These are phyloP conservation scores for Acronicta alni DNA, from an alignment of 2,888 invertebrate genomes.

Conservation along the genomic window DNA sequence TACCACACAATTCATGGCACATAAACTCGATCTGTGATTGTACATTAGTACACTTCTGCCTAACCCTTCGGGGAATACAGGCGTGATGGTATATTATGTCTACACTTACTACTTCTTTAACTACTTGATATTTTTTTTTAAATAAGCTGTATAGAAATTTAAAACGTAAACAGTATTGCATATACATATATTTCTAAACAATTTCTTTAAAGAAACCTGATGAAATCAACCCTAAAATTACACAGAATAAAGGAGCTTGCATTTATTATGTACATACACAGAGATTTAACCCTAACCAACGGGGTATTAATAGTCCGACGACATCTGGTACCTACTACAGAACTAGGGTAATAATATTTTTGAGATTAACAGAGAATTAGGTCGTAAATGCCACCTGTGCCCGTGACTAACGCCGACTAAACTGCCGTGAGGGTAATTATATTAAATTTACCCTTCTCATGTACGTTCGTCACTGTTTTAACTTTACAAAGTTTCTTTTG, in stretches of 20 bases:
- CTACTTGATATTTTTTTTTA: too few relatives aligned
- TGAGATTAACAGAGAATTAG: constrained; percentile 64
- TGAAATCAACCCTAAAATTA: neutral
- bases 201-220: too few relatives aligned
- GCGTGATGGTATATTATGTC: too few relatives aligned
- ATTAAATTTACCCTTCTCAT: constrained; percentile 34
- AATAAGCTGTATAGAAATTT: too few relatives aligned
- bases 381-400: constrained; percentile 67
- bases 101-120: too few relatives aligned
- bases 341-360: constrained; percentile 59
- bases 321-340: constrained; percentile 55
- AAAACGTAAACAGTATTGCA: too few relatives aligned
- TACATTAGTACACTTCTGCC: too few relatives aligned
- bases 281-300: constrained; percentile 17
- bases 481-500: neutral
- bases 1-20: too few relatives aligned
- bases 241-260: neutral
- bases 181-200: too few relatives aligned
- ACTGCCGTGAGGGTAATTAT: constrained; percentile 49
- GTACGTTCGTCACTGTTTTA: neutral
- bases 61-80: too few relatives aligned
- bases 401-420: constrained; percentile 37
- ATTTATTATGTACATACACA: neutral
- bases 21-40: too few relatives aligned
- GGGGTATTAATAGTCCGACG: constrained; percentile 25